phyloP scores from a whole-genome alignment of 2,113 vertebrate genomes.

The Mionectes macconnelli region DNA sequence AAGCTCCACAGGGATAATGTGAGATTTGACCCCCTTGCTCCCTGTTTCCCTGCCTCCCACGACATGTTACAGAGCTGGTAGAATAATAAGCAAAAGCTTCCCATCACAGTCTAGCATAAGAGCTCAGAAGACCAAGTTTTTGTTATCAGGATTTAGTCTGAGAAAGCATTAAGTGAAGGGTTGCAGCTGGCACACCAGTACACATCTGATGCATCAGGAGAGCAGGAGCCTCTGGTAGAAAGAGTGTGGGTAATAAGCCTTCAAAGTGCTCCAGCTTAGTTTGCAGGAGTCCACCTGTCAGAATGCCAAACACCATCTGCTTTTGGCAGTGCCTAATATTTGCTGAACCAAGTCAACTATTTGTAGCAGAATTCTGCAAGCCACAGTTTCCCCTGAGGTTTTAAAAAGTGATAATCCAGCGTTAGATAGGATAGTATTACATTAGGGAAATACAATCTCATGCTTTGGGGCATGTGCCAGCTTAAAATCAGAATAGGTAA shows the following conservation, averaged over 20 bases:
- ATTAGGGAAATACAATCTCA: not conserved
- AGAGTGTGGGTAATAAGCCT: not conserved
- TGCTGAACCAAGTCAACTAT: not conserved
- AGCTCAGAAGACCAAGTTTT: not conserved
- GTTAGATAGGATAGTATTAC: not conserved
- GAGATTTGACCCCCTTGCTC: not conserved
- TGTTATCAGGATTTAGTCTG: not conserved
- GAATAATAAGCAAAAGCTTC: not conserved
- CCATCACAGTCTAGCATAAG: not conserved
- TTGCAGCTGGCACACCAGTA: not conserved
- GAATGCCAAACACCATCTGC: not conserved
- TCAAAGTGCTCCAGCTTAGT: not conserved
- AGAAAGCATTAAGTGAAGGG: not conserved
- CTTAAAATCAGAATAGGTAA: not conserved
- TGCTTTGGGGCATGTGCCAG: not conserved
- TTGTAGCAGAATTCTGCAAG: not conserved
- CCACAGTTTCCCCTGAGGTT: not conserved
- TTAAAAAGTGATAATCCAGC: conserved; percentile 16
- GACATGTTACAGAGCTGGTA: fast-evolving
- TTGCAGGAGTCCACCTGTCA: not conserved
- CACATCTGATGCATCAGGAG: not conserved
- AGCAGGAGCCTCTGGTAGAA: not conserved
- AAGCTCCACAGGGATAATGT: not conserved
- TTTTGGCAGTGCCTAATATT: not conserved
- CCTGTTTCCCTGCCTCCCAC: not conserved